Percentiles rank a stretch among this genome's conserved stretches.
Conservation (phyloP, 2,113 vertebrate genomes). For the Strigops habroptila region DNA sequence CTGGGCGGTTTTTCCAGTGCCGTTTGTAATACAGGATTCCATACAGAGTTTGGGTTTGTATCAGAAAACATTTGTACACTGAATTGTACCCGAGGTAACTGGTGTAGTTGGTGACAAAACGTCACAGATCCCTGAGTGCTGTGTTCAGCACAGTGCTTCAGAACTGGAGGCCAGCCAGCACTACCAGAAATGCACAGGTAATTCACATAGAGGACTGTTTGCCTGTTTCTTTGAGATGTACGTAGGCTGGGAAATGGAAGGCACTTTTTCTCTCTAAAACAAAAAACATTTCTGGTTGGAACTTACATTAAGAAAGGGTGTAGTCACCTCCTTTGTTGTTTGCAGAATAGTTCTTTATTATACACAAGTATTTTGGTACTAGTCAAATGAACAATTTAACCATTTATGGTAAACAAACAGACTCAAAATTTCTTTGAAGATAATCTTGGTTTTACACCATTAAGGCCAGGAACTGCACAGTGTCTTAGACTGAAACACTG, state of each 20-base stretch:
- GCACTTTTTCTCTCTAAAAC: no score
- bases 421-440: not conserved
- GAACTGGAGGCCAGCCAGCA: rapidly evolving
- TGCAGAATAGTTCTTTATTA: not conserved
- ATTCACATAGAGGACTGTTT: not conserved
- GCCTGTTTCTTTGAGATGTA: rapidly evolving
- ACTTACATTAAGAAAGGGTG: not conserved
- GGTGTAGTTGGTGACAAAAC: not conserved
- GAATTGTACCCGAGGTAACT: not conserved
- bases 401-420: not conserved
- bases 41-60: rapidly evolving
- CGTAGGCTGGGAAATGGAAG: not conserved
- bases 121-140: no score
- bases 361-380: not conserved
- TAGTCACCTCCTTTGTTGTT: not conserved
- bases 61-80: not conserved
- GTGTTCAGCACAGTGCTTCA: rapidly evolving
- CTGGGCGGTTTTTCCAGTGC: rapidly evolving
- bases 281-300: not conserved
- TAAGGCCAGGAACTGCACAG: not conserved
- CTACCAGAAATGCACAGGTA: rapidly evolving
- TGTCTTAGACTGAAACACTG: not conserved
- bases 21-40: not conserved
- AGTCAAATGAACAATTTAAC: not conserved
- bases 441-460: not conserved